Evolutionary conservation across 1,140 invertebrate genomes (phyloP).

Genomic region (Pentalonia nigronervosa): DNA sequence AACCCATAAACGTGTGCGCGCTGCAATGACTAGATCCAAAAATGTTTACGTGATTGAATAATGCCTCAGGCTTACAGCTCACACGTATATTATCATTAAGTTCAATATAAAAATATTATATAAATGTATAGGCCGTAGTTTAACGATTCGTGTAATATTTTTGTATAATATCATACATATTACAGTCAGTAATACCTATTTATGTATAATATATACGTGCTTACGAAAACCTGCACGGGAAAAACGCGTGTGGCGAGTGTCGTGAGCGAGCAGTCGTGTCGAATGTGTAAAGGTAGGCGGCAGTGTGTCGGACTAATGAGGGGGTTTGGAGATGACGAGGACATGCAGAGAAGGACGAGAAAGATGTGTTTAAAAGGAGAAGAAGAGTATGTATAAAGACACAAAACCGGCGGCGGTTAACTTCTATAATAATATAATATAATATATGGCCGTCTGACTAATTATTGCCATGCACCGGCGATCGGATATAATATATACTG

Average conservation of each 20-base stretch:
- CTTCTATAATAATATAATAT: background rate
- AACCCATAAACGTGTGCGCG: background rate
- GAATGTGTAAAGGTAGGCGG: background rate
- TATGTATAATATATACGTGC: background rate
- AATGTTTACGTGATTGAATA: constrained; percentile 25
- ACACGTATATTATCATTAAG: background rate
- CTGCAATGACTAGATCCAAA: background rate
- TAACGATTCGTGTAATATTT: background rate
- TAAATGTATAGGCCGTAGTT: background rate
- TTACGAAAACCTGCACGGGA: background rate
- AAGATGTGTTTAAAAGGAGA: background rate
- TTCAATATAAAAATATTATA: background rate
- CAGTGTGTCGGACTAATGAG: background rate
- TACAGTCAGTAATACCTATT: background rate
- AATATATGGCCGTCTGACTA: constrained; percentile 24
- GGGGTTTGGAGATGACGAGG: background rate
- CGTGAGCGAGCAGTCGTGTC: background rate
- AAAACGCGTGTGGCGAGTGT: background rate
- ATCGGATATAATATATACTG: background rate
- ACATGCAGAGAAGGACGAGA: background rate
- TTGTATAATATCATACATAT: background rate
- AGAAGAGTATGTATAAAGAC: background rate
- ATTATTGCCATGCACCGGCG: constrained; percentile 15
- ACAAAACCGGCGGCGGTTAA: background rate
- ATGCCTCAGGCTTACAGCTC: background rate